Conservation (phyloP, 1,140 invertebrate genomes). For the Caenorhabditis tropicalis region DNA sequence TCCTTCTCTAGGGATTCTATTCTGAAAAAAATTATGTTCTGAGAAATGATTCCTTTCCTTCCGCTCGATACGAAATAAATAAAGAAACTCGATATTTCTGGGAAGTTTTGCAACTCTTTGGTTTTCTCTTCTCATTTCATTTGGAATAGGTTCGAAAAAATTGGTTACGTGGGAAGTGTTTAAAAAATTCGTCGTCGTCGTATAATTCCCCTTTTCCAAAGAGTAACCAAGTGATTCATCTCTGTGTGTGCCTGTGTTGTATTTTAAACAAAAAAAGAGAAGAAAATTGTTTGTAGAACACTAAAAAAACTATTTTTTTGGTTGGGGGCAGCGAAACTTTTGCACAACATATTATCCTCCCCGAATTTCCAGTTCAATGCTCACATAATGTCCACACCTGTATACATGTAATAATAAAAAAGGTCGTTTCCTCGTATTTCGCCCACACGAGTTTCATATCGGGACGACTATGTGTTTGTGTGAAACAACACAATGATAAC, state of each 20-base stretch:
- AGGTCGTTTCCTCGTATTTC: neutral
- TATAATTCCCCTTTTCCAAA: neutral
- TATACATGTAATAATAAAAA: neutral
- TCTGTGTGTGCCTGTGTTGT: neutral
- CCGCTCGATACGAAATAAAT: too few species aligned
- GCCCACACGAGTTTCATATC: neutral
- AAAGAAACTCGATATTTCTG: neutral
- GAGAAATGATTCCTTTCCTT: too few species aligned
- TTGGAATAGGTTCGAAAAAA: too few species aligned
- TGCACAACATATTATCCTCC: neutral
- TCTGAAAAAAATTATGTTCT: too few species aligned
- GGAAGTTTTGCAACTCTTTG: neutral
- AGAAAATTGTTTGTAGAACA: neutral
- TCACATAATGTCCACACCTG: neutral
- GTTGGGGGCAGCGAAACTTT: neutral
- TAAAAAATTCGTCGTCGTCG: too few species aligned
- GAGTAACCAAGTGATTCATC: neutral
- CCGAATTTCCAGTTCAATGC: neutral
- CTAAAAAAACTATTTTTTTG: neutral
- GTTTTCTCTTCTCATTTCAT: neutral
- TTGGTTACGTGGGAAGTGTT: neutral
- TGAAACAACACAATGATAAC: slow-evolving; percentile 23
- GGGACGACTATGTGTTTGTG: neutral
- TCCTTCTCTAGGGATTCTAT: neutral
- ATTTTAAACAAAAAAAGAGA: neutral